These are phyloP conservation scores for Takifugu flavidus DNA, from an alignment of 2,113 vertebrate genomes.

Conservation along the genomic window DNA sequence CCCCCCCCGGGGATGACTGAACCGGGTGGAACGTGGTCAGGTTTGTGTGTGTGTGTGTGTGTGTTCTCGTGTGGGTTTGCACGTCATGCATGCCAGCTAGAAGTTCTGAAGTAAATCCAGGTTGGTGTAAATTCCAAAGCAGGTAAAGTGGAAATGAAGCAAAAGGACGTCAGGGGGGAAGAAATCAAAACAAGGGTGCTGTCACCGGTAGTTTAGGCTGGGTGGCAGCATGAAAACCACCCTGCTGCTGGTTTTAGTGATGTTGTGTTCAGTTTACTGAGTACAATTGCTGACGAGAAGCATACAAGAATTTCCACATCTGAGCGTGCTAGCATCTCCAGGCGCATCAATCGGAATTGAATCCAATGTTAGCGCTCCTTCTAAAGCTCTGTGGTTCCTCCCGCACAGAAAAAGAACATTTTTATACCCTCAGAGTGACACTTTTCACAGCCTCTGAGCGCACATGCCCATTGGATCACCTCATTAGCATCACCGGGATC, in stretches of 20 bases:
- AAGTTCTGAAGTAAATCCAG: constrained; percentile 9
- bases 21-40: constrained; percentile 45
- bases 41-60: background rate
- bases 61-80: too few relatives aligned
- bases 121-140: constrained; percentile 5
- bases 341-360: constrained; percentile 35
- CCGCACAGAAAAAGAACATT: constrained; percentile 32
- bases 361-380: constrained; percentile 19
- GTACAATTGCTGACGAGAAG: too few relatives aligned
- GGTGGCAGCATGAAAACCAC: too few relatives aligned
- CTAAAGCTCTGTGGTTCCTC: constrained; percentile 26
- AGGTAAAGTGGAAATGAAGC: constrained; percentile 9
- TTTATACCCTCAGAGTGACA: constrained; percentile 49
- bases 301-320: background rate
- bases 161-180: background rate
- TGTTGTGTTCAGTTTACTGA: too few relatives aligned
- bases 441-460: constrained; percentile 43
- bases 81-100: background rate
- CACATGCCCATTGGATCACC: constrained; percentile 59
- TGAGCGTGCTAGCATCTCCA: constrained; percentile 8
- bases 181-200: background rate
- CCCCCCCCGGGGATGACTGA: constrained; percentile 18
- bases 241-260: too few relatives aligned
- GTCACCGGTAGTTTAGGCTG: too few relatives aligned
- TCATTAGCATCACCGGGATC: constrained; percentile 68